Base-by-base conservation (phyloP, 2,113 vertebrate genomes). In the Xiphophorus couchianus region DNA sequence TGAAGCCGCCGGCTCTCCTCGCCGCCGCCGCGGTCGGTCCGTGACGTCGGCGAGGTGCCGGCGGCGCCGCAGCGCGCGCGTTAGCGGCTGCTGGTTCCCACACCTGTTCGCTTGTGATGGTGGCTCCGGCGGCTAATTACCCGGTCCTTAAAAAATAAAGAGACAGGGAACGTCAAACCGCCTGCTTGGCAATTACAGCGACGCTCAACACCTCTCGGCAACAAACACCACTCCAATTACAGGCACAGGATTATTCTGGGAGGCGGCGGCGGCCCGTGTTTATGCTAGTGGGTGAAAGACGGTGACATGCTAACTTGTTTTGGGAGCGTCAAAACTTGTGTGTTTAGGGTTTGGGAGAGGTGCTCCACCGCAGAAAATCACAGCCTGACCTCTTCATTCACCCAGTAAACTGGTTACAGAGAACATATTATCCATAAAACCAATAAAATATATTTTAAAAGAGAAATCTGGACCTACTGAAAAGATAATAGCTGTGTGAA, bases 111-210 rank as follows among this genome's bases (percentile, higher is more conserved):
- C 86, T 93, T 75, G 60, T 73, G 89, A 70, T 66, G 68, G 69
- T 62, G 42, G 33, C 42, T 60, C 69, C 19, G 66, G 80, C 54
- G 12, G 81, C 86, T 93, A 94, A 94, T 94, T 94, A 91, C 84
- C 86, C 76, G 86, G 78, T 89, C 89, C 81, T 92, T 93, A 91
- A 90, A 90, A 94, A 91, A 94, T 89, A 94, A 93, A 94, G 89
- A 92, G 84, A 91, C 77, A 80, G 86, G 79, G 66, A 89, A 90
- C 82, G 82, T 92, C 90, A 92, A 58, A 87, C 82, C 76, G 84
- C 85, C 85, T 80, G 84, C 90, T 88, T 91, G 87, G 90, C 92
- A 93, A 95, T 94, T 92, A 94, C 77, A 83, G 86, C 73, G 19
- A 82, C 86, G 92, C 87, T 93, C 90, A 93, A 90, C 87, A 82